A percentile compares a stretch with the other conserved stretches of the same genome.
Evolutionary conservation across 2,113 vertebrate genomes (phyloP).

Genomic region (Ptilonorhynchus violaceus): DNA sequence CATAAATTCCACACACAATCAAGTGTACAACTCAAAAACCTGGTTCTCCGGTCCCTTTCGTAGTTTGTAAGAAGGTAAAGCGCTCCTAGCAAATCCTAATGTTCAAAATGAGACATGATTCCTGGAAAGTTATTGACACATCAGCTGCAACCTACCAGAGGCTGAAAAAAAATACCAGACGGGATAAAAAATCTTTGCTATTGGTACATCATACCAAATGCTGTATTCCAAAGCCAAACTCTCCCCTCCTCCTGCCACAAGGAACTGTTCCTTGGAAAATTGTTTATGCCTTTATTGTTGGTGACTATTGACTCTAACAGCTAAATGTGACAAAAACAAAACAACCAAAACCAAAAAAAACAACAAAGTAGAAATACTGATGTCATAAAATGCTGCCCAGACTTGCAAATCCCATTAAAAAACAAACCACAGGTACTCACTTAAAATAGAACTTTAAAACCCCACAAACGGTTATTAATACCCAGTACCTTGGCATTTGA

Average conservation of each 20-base stretch:
- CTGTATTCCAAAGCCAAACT: not conserved
- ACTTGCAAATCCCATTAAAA: not conserved
- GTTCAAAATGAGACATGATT: not conserved
- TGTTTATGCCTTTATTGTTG: not conserved
- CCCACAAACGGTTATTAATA: not conserved
- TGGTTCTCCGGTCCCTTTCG: not conserved
- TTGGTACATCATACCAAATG: not conserved
- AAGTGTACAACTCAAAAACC: not conserved
- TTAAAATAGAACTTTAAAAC: not conserved
- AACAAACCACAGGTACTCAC: not conserved
- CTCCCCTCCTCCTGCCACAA: not conserved
- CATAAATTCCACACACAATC: not conserved
- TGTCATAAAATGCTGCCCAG: not conserved
- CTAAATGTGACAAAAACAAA: not conserved
- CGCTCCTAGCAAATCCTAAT: not conserved
- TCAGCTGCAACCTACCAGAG: not conserved
- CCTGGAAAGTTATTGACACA: not conserved
- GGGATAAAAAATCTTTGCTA: not conserved
- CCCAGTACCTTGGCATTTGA: not conserved
- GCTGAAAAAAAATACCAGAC: not conserved
- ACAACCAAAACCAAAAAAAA: not conserved
- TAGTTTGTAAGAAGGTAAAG: not conserved
- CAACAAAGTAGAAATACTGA: not conserved
- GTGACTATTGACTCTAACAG: not conserved
- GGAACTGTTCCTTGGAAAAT: not conserved